These are phyloP conservation scores for Drosophila borealis DNA, from an alignment of 2,888 invertebrate species.

Conservation along the genomic window DNA sequence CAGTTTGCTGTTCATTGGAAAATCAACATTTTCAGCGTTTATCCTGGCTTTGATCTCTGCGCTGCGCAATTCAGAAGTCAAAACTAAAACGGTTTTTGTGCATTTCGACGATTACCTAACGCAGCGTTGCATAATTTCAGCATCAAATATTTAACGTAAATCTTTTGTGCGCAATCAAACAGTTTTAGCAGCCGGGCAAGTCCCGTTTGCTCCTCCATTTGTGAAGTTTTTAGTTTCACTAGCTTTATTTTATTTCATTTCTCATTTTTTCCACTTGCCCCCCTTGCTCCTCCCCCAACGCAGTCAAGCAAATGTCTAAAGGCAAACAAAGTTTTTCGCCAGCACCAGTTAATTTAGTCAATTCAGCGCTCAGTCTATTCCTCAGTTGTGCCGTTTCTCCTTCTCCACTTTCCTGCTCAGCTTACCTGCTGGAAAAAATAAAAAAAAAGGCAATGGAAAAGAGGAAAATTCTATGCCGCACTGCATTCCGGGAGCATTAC, in stretches of 20 bases:
- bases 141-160: conserved; percentile 78
- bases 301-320: conserved; percentile 68
- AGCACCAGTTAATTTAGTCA: conserved; percentile 77
- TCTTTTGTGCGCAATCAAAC: conserved; percentile 77
- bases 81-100: conserved; percentile 55
- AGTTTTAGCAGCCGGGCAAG: conserved; percentile 50
- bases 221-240: conserved; percentile 37
- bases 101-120: conserved; percentile 74
- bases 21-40: conserved; percentile 11
- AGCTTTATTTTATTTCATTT: conserved; percentile 30
- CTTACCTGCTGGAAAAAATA: conserved; percentile 21
- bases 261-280: background rate
- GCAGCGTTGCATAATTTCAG: conserved; percentile 79
- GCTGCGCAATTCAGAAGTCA: conserved; percentile 36
- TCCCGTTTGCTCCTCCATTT: conserved; percentile 21
- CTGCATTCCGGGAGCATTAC: conserved; percentile 60
- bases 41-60: conserved; percentile 28
- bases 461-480: conserved; percentile 29
- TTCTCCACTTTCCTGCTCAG: background rate
- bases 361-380: conserved; percentile 58
- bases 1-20: conserved; percentile 15
- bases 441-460: conserved; percentile 1
- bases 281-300: background rate
- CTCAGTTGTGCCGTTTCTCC: background rate
- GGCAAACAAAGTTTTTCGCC: conserved; percentile 75